Evolutionary conservation across 2,113 vertebrate genomes (phyloP).

Genomic region (Ophiodon elongatus): DNA sequence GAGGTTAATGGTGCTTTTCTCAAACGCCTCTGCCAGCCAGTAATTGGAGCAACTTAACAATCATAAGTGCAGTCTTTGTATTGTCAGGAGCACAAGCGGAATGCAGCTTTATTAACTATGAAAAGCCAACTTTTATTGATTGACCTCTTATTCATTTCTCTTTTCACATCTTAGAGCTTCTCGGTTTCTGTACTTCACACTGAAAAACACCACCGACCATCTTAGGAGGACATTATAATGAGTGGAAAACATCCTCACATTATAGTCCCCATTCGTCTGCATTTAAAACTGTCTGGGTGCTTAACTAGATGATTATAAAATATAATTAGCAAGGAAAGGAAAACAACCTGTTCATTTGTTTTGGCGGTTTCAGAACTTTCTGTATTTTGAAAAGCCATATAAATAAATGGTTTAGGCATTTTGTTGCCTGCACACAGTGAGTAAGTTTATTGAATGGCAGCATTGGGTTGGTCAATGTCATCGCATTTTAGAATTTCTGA

Average conservation of each 20-base stretch:
- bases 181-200: background rate
- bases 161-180: conserved; percentile 14
- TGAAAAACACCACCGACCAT: conserved; percentile 1
- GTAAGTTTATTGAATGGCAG: background rate
- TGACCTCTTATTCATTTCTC: conserved; percentile 20
- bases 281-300: conserved; percentile 23
- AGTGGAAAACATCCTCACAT: background rate
- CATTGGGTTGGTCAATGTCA: background rate
- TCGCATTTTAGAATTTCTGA: background rate
- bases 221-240: background rate
- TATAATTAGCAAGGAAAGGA: conserved; percentile 11
- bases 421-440: background rate
- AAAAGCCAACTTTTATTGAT: conserved; percentile 62
- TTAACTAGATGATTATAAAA: background rate
- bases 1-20: conserved; percentile 78
- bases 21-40: conserved; percentile 64
- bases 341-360: conserved; percentile 15
- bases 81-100: conserved; percentile 38
- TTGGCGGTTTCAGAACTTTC: conserved; percentile 11
- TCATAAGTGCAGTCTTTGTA: conserved; percentile 70
- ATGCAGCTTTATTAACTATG: conserved; percentile 53
- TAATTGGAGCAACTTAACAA: conserved; percentile 78
- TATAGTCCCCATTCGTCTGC: background rate
- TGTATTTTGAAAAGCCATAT: background rate
- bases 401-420: background rate